Evolutionary conservation across 2,797 vertebrate genomes (phyloP), one percentile per base, ranked within the genome.

Genomic region (Pseudomugil gertrudae): DNA sequence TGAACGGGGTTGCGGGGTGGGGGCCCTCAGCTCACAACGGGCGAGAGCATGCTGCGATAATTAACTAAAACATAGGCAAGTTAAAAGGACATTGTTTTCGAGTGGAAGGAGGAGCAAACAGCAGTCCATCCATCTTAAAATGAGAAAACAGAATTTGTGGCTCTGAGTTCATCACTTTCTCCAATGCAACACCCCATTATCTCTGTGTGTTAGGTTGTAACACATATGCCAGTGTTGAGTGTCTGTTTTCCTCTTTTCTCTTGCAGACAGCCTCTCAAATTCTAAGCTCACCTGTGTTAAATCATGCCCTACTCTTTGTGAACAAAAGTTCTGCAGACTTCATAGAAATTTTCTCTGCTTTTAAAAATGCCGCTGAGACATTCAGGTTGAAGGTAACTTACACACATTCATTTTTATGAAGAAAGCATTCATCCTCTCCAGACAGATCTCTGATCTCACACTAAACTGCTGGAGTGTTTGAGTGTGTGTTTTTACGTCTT

Each of bases 261-360:
- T 70, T 70, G 30, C 85, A 97, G 96, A 96, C 93, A 47, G 94
- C 94, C 67, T 75, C 92, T 66, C 95, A 95, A 91, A 96, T 98
- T 87, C 91, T 96, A 59, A 88, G 94, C 62, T 88, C 94, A 13
- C 91, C 92, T 3, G 89, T 97, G 66, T 85, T 88, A 53, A 95
- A 89, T 80, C 97, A 98, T 53, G 94, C 96, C 57, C 80, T 99
- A 79, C 94, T 99, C 33, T 98, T 98, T 68, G 87, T 93, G 79
- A 95, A 95, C 78, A 95, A 64, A 67, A 92, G 84, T 52, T 93
- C 90, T 0, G 74, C 88, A 58, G 74, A 71, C 0, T 96, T 94
- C 57, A 47, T 2, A 10, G 33, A 33, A 27, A 89, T 94, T 72
- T 87, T 94, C 19, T 76, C 83, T 21, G 92, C 94, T 74, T 98